These are phyloP conservation scores for Rotaria magnacalcarata DNA, from an alignment of 2,888 invertebrate genomes.

Conservation along the genomic window DNA sequence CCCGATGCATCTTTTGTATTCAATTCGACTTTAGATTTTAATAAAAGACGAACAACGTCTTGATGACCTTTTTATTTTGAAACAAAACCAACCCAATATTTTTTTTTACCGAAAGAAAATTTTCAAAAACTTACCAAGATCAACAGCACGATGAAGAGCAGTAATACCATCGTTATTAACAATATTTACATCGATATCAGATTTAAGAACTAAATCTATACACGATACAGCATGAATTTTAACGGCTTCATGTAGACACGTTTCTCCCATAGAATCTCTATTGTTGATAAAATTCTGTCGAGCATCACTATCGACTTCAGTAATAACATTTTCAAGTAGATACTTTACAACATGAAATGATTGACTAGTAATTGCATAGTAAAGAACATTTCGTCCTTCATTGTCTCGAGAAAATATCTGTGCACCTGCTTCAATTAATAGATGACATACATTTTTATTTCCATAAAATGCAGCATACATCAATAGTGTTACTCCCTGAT, in stretches of 20 bases:
- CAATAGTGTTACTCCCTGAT: neutral
- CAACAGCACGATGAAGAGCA: slow-evolving; percentile 41
- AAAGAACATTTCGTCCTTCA: slow-evolving; percentile 5
- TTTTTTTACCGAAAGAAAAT: no score
- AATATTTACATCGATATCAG: slow-evolving; percentile 40
- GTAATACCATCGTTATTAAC: slow-evolving; percentile 26
- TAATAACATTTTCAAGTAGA: neutral
- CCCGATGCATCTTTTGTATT: slow-evolving; percentile 41
- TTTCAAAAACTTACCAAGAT: slow-evolving; percentile 3
- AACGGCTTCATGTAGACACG: neutral
- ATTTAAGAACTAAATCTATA: slow-evolving; percentile 37
- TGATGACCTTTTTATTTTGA: neutral
- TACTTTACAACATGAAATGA: neutral
- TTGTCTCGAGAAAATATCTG: neutral
- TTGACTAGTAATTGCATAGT: slow-evolving; percentile 23
- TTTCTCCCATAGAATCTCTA: neutral
- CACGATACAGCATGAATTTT: slow-evolving; percentile 21
- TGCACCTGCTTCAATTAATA: slow-evolving; percentile 6
- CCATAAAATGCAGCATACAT: slow-evolving; percentile 31
- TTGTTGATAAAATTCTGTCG: neutral
- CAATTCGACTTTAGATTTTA: slow-evolving; percentile 20
- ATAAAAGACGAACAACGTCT: slow-evolving; percentile 38
- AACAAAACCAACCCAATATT: no score
- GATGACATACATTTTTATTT: neutral
- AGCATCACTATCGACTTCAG: neutral